A percentile compares a stretch with the other conserved stretches of the same genome.
Conservation (phyloP, 2,888 invertebrate species). For the Rapana venosa region DNA sequence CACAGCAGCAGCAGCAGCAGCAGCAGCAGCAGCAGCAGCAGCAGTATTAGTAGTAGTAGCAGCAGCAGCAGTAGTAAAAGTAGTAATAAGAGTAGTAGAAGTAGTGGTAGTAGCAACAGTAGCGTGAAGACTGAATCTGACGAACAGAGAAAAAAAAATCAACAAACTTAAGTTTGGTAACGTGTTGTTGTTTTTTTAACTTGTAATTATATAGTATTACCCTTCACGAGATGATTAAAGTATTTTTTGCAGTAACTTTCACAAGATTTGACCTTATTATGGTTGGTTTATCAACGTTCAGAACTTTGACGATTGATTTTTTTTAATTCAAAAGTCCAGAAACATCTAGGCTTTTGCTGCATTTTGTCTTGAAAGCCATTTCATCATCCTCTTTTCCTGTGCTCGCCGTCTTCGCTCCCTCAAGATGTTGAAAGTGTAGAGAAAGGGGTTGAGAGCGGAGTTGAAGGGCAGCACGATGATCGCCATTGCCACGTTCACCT, state of each 20-base stretch:
- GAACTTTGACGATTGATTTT: no score
- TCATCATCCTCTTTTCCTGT: neutral
- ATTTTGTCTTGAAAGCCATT: slow-evolving; percentile 7
- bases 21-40: slow-evolving; percentile 1
- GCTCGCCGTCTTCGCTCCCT: neutral
- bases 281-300: neutral
- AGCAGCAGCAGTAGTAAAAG: neutral
- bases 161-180: no score
- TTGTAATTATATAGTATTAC: no score
- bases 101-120: no score
- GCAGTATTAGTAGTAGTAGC: slow-evolving; percentile 15
- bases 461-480: slow-evolving; percentile 15
- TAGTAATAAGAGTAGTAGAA: no score
- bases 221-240: no score
- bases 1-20: neutral
- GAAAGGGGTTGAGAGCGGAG: slow-evolving; percentile 16
- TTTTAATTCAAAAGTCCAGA: neutral
- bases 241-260: neutral
- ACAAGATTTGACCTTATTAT: neutral
- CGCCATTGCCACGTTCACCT: neutral
- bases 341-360: neutral
- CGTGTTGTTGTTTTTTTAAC: no score
- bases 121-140: no score
- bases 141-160: no score
- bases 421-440: slow-evolving; percentile 22